A percentile compares a stretch with the other conserved stretches of the same genome.
Conservation (phyloP, 2,113 vertebrate species). For the Tapirus terrestris region DNA sequence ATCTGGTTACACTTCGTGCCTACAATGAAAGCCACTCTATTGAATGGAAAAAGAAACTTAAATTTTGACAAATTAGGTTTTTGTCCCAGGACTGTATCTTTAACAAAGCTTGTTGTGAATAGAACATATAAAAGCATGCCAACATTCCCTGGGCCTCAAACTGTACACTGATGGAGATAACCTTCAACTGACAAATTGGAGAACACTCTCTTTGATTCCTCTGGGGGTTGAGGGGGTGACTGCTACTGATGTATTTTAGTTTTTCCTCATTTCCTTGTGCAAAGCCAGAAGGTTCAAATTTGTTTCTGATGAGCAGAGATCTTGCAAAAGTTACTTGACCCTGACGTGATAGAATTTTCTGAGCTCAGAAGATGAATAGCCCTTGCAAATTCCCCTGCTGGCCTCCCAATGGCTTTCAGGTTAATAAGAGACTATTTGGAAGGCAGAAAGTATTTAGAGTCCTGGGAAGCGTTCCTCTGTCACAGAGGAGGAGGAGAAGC, state of each 20-base stretch:
- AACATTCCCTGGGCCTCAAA: not conserved
- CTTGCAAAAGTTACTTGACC: conserved; percentile 55
- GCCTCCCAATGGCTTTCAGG: not conserved
- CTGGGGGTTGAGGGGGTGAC: not conserved
- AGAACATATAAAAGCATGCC: not conserved
- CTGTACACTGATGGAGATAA: not conserved
- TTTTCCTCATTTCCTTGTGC: not conserved
- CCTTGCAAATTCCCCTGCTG: conserved; percentile 2
- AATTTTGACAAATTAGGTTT: not conserved
- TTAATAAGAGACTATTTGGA: conserved; percentile 59
- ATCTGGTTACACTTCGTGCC: not conserved
- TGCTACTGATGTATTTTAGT: not conserved
- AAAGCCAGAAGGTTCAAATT: conserved; percentile 51
- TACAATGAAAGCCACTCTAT: not conserved
- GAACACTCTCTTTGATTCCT: not conserved
- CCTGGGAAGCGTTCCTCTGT: not conserved
- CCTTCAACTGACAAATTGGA: not conserved
- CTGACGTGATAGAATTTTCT: conserved; percentile 42
- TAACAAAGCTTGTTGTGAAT: not conserved
- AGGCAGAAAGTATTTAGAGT: conserved; percentile 17
- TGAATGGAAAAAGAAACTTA: not conserved
- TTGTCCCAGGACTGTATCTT: not conserved
- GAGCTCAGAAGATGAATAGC: conserved; percentile 39
- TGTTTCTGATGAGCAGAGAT: conserved; percentile 50
- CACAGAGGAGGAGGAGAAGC: not conserved